phyloP scores from a whole-genome alignment of 2,888 invertebrate species.

The Melanostoma scalare region DNA sequence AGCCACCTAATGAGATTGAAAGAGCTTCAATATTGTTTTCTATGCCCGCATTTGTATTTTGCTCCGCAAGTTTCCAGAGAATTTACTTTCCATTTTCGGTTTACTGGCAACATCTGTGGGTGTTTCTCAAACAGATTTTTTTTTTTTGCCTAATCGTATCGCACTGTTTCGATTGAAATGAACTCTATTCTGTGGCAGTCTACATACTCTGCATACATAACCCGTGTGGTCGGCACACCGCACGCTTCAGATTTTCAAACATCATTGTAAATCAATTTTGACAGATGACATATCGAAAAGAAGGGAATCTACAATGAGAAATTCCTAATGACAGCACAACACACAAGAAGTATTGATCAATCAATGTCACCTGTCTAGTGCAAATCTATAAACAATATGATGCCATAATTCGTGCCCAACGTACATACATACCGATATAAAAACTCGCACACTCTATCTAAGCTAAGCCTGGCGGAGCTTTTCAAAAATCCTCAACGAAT shows the following conservation, averaged over 20 bases:
- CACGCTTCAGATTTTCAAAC: constrained; percentile 59
- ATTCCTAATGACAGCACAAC: constrained; percentile 68
- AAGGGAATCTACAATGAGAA: constrained; percentile 62
- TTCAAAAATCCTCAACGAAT: constrained; percentile 29
- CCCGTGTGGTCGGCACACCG: constrained; percentile 8
- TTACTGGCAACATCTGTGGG: constrained; percentile 33
- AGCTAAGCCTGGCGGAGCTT: background rate
- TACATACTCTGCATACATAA: background rate
- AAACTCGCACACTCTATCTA: background rate
- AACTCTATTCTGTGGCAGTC: constrained; percentile 29
- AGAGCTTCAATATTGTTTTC: background rate
- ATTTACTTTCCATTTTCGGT: constrained; percentile 25
- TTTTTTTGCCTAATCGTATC: constrained; percentile 13
- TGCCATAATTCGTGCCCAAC: constrained; percentile 73
- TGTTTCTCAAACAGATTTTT: constrained; percentile 33
- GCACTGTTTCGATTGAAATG: constrained; percentile 29
- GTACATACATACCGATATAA: background rate
- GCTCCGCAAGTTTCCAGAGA: constrained; percentile 21
- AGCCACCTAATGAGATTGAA: constrained; percentile 58
- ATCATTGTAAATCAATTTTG: constrained; percentile 76
- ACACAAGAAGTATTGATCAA: constrained; percentile 80
- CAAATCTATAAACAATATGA: constrained; percentile 81
- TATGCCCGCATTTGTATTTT: background rate
- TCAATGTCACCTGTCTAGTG: constrained; percentile 80
- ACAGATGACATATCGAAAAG: constrained; percentile 76